A percentile compares a stretch with the other conserved stretches of the same genome.
Conservation (phyloP, 2,888 invertebrate species). For the Apamea anceps region DNA sequence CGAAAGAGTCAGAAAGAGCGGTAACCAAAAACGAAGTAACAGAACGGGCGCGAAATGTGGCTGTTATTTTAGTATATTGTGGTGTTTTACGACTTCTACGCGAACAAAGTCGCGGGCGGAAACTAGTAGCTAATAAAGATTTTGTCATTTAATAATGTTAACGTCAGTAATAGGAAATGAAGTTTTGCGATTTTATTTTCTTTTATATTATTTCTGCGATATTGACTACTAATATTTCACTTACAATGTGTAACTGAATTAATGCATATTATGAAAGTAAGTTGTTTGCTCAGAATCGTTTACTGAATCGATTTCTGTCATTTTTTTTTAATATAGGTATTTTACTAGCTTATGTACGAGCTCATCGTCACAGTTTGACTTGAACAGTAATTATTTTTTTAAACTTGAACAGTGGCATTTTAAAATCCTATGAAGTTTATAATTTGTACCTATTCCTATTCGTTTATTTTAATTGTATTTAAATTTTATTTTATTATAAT, state of each 20-base stretch:
- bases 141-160: neutral
- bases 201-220: slow-evolving; percentile 3
- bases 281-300: too few species aligned
- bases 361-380: too few species aligned
- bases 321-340: too few species aligned
- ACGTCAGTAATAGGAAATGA: slow-evolving; percentile 32
- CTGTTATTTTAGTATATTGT: too few species aligned
- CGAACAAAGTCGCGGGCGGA: too few species aligned
- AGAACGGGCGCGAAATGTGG: too few species aligned
- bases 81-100: too few species aligned
- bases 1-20: too few species aligned
- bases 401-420: neutral
- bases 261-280: too few species aligned
- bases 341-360: neutral
- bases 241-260: too few species aligned
- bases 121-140: neutral
- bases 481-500: neutral
- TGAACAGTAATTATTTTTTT: neutral
- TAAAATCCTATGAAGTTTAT: neutral
- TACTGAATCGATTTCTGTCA: too few species aligned
- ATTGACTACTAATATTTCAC: neutral
- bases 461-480: neutral
- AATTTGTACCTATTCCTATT: neutral
- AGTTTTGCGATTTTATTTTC: slow-evolving; percentile 4
- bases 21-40: too few species aligned